phyloP scores from a whole-genome alignment of 2,888 invertebrate species.

The Melangyna quadrimaculata region DNA sequence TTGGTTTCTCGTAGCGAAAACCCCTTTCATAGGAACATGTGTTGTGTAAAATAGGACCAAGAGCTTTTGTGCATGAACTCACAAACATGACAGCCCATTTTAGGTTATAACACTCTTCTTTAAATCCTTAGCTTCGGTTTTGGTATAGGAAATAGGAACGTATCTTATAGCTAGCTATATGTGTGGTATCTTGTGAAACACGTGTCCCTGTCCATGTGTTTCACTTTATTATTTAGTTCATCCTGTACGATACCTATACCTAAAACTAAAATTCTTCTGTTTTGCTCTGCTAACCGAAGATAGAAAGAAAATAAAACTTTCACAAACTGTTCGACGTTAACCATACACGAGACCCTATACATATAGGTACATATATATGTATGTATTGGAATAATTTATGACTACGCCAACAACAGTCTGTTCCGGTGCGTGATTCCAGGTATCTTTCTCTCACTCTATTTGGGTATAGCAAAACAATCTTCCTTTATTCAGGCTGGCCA shows the following conservation, averaged over 20 bases:
- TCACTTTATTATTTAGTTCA: constrained; percentile 26
- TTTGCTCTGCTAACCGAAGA: not conserved
- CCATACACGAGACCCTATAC: constrained; percentile 16
- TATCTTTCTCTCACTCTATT: constrained; percentile 25
- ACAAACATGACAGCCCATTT: constrained; percentile 24
- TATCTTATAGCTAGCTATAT: not conserved
- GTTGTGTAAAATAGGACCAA: constrained; percentile 6
- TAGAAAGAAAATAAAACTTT: constrained; percentile 30
- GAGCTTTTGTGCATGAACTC: not conserved
- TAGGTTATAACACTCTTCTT: not conserved
- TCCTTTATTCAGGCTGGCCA: constrained; percentile 10
- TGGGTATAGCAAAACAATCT: constrained; percentile 44
- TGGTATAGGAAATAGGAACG: no score
- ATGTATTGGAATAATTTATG: constrained; percentile 61
- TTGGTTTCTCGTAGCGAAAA: not conserved
- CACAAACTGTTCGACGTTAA: constrained; percentile 43
- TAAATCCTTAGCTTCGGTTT: not conserved
- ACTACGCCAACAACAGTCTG: constrained; percentile 51
- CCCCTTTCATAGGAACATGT: not conserved
- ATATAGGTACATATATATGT: not conserved
- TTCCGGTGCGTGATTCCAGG: constrained; percentile 46
- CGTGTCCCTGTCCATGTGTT: constrained; percentile 29
- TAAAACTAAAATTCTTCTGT: constrained; percentile 8
- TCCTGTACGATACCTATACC: no score
- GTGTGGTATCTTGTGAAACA: not conserved